Percentiles rank a stretch among this genome's conserved stretches.
Evolutionary conservation across 92 coral and sea anemone species (phyloP).

Genomic region (Blastomussa wellsi): DNA sequence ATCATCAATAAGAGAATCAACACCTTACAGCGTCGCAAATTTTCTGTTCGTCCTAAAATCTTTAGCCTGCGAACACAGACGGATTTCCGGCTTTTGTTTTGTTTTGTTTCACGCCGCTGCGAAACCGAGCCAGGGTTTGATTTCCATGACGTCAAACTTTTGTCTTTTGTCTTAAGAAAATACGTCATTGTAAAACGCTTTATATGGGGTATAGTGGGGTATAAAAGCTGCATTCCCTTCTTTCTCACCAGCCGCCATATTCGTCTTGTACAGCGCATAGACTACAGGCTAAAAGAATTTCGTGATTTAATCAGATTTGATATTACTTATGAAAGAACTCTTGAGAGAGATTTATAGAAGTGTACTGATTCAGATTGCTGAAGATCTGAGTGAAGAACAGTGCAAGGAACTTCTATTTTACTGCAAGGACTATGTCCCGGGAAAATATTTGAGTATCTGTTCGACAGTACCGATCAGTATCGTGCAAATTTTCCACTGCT

Average conservation of each 20-base stretch:
- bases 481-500: background rate
- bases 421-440: background rate
- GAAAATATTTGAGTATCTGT: background rate
- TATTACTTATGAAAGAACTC: background rate
- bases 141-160: no score
- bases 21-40: no score
- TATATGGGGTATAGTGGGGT: background rate
- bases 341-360: background rate
- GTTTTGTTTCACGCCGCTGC: no score
- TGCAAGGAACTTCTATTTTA: background rate
- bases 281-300: background rate
- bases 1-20: no score
- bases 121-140: no score
- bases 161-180: no score
- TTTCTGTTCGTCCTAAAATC: no score
- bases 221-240: background rate
- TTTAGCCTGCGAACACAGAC: no score
- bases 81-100: no score
- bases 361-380: background rate
- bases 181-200: background rate
- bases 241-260: background rate
- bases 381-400: background rate
- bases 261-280: background rate
- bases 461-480: background rate
- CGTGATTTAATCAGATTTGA: no score